Percentiles rank a stretch among this genome's conserved stretches.
Conservation (phyloP, 1,140 invertebrate genomes). For the Bursaphelenchus mucronatus region DNA sequence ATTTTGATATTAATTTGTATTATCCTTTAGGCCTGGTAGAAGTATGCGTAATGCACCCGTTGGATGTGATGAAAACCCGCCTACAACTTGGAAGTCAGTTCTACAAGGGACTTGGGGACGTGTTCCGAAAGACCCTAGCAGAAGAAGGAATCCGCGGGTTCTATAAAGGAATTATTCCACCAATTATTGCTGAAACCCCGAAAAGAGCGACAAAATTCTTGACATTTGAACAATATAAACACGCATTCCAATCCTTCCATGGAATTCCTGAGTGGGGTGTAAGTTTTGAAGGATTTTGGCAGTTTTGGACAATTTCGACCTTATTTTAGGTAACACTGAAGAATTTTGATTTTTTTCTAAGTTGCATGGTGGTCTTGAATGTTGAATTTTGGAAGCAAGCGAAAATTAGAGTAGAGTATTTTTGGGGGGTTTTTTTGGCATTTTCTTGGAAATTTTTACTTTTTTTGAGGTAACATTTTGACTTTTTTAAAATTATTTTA, state of each 20-base stretch:
- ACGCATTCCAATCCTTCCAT: constrained; percentile 70
- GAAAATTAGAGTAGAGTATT: too few species aligned
- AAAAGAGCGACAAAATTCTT: constrained; percentile 88
- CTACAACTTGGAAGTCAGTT: constrained; percentile 74
- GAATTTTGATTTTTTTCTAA: too few species aligned
- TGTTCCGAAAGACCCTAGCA: constrained; percentile 79
- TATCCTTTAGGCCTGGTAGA: constrained; percentile 72
- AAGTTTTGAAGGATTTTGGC: constrained; percentile 8
- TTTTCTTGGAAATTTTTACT: constrained; percentile 8
- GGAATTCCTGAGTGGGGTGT: constrained; percentile 32
- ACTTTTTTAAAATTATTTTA: too few species aligned
- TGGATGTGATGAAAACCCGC: constrained; percentile 84
- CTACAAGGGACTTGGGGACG: constrained; percentile 77
- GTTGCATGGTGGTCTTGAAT: too few species aligned
- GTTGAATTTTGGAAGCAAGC: too few species aligned
- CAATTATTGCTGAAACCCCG: constrained; percentile 85
- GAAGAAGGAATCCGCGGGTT: constrained; percentile 68
- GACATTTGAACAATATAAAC: constrained; percentile 86
- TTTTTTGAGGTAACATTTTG: too few species aligned
- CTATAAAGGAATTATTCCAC: constrained; percentile 81
- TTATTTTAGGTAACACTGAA: constrained; percentile 5
- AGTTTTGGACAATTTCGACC: background rate
- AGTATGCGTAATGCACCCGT: constrained; percentile 88
- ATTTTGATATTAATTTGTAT: constrained; percentile 20
- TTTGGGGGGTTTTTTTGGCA: too few species aligned